These are phyloP conservation scores for Oreohelix idahoensis DNA, from an alignment of 1,140 invertebrate species.

Conservation along the genomic window DNA sequence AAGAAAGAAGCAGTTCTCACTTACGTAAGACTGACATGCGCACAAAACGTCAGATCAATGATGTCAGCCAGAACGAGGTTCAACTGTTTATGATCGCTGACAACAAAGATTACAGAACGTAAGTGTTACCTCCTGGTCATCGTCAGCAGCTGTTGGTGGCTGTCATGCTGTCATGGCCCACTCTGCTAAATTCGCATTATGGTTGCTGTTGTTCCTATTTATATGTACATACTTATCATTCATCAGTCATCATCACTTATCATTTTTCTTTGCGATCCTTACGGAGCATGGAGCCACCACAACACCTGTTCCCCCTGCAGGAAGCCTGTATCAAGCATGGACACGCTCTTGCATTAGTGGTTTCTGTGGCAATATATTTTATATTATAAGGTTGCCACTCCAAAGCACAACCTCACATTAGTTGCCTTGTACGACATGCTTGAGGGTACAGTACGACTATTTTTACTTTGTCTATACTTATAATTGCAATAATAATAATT, in stretches of 20 bases:
- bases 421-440: no score
- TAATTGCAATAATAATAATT: no score
- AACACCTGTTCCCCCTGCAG: no score
- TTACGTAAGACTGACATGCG: not conserved
- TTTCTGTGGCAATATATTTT: no score
- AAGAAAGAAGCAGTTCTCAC: not conserved
- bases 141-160: not conserved
- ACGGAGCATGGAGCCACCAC: no score
- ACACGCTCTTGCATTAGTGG: no score
- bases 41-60: not conserved
- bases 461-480: not conserved
- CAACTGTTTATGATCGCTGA: conserved; percentile 44
- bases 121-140: conserved; percentile 14
- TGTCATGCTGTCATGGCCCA: not conserved
- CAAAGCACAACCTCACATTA: no score
- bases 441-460: no score
- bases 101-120: conserved; percentile 41
- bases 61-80: conserved; percentile 23
- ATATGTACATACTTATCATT: not conserved
- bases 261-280: no score
- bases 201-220: not conserved
- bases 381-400: no score
- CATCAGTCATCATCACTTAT: not conserved
- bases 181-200: not conserved
- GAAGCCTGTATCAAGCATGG: no score